phyloP scores from a whole-genome alignment of 2,888 invertebrate species.

The Latheticus oryzae region DNA sequence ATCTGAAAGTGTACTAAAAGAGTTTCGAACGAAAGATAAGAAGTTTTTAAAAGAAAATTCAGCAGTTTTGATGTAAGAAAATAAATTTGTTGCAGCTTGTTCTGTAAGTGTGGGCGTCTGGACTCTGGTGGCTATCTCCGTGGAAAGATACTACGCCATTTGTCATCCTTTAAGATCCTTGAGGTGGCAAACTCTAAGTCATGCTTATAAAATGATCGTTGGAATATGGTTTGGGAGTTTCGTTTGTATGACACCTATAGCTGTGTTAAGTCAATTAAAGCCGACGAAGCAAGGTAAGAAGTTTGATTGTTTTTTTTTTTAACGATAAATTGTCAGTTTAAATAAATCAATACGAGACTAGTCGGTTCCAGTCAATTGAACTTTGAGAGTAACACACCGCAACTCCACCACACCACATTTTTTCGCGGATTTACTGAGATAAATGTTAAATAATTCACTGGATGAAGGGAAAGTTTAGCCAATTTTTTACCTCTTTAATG shows the following conservation, averaged over 20 bases:
- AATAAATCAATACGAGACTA: conserved; percentile 28
- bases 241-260: conserved; percentile 75
- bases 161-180: conserved; percentile 80
- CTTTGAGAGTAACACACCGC: conserved; percentile 22
- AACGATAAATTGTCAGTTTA: background rate
- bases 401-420: conserved; percentile 9
- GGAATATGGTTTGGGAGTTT: conserved; percentile 76
- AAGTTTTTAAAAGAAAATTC: too few relatives aligned
- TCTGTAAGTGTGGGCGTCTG: conserved; percentile 82
- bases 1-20: too few relatives aligned
- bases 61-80: too few relatives aligned
- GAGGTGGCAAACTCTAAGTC: conserved; percentile 80
- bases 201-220: conserved; percentile 78
- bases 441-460: conserved; percentile 32
- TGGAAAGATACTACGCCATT: conserved; percentile 84
- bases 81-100: conserved; percentile 69
- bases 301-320: too few relatives aligned
- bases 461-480: conserved; percentile 21
- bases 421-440: conserved; percentile 18
- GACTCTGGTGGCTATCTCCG: conserved; percentile 82
- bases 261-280: conserved; percentile 70
- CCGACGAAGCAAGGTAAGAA: conserved; percentile 65
- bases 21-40: too few relatives aligned
- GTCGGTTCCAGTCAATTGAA: conserved; percentile 31
- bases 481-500: conserved; percentile 21